Evolutionary conservation across 2,113 vertebrate genomes (phyloP).

Genomic region (Barbus barbus): DNA sequence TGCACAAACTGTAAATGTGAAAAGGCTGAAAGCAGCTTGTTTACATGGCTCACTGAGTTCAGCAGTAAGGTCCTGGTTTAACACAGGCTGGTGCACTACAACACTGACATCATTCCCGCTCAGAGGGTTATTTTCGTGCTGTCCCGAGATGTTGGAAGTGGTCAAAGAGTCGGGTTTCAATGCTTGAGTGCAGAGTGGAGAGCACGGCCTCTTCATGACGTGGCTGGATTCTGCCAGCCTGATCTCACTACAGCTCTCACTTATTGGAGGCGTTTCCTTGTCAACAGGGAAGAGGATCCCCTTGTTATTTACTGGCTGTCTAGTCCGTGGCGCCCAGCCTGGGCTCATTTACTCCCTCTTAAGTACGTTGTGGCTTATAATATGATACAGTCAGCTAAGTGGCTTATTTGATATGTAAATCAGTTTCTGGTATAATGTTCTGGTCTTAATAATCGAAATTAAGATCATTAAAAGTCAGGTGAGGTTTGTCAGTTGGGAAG

Average conservation of each 20-base stretch:
- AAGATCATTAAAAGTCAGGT: not conserved
- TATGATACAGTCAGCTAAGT: constrained; percentile 15
- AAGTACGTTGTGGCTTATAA: not conserved
- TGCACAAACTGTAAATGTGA: not conserved
- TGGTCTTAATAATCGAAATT: not conserved
- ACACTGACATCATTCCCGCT: constrained; percentile 8
- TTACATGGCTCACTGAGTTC: not conserved
- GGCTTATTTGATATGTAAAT: constrained; percentile 1
- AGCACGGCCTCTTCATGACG: constrained; percentile 10
- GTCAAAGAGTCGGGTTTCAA: constrained; percentile 41
- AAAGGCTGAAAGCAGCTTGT: not conserved
- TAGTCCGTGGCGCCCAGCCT: constrained; percentile 7
- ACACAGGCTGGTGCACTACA: not conserved
- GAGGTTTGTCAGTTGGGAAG: not conserved
- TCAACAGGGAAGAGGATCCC: constrained; percentile 33
- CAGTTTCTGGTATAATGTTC: not conserved
- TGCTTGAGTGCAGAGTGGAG: not conserved
- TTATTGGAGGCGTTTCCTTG: constrained; percentile 17
- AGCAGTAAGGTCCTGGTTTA: not conserved
- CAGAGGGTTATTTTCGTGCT: constrained; percentile 48
- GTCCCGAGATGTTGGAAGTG: constrained; percentile 24
- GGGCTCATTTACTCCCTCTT: constrained; percentile 4
- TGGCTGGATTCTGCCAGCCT: constrained; percentile 14
- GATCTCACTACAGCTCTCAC: constrained; percentile 28
- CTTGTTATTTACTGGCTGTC: constrained; percentile 13